Evolutionary conservation across 2,113 vertebrate genomes (phyloP), one percentile per base, ranked within the genome.

Genomic region (Piliocolobus tephrosceles): DNA sequence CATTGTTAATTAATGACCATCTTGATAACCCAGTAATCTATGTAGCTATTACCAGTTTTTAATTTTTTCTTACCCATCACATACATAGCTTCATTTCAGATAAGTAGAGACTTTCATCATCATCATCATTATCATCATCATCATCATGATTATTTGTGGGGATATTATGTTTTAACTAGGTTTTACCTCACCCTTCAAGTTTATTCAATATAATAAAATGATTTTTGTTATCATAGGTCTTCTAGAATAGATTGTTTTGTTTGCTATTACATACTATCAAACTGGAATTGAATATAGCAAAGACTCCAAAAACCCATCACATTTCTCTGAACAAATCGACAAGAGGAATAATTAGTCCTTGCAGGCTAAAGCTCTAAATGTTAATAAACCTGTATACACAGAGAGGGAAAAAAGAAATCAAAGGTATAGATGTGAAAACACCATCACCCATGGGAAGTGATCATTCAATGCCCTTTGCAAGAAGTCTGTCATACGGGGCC

Each of bases 241-340:
- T 72, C 61, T 25, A 4, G 5, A 72, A 78, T 82, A 18, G 2
- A 9, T 79, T 82, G 16, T 13, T 64, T 88, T 85, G 88, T 84
- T 92, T 61, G 79, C 50, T 50, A n/a, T 88, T 58, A 52, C 7
- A 73, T 13, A 82, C 3, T 61, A 1, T 38, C 91, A 25, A 78
- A 85, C 40, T 79, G 40, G 8, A 68, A 95, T 55, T 3, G 38
- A 75, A 75, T 13, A 76, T 13, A 66, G 18, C 22, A 79, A 75
- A 38, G 1, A 0, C 38, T 92, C 86, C 27, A 38, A 57, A 84
- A 93, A 81, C 87, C 23, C 27, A 55, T 43, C 23, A 75, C 2
- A 70, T 94, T 92, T 95, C 2, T 78, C 38, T 91, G 27, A 93
- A 72, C 3, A 50, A 40, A 70, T 9, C 47, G 32, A 92, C 12